Conservation (phyloP, 2,888 invertebrate species). For the Parnassius smintheus region DNA sequence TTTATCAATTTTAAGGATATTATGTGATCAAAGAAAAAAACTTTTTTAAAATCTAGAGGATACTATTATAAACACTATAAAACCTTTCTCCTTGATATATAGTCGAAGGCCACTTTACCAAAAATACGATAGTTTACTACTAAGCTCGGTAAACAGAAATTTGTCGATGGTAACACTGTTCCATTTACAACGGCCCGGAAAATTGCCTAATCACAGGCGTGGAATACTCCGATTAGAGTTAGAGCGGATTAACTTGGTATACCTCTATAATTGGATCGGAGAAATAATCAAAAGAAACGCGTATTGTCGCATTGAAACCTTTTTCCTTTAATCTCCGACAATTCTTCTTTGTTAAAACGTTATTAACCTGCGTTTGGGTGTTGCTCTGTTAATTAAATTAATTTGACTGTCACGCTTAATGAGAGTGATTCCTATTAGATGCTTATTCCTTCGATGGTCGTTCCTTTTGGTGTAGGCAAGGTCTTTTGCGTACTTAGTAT, state of each 20-base stretch:
- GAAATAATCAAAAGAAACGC: conserved; percentile 32
- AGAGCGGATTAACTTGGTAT: conserved; percentile 30
- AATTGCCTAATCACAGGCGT: conserved; percentile 43
- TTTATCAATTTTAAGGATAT: no score
- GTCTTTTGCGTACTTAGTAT: no score
- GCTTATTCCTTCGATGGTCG: no score
- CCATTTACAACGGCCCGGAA: conserved; percentile 30
- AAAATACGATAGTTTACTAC: no score
- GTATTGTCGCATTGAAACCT: conserved; percentile 40
- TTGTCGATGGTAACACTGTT: background rate
- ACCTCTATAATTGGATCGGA: conserved; percentile 38
- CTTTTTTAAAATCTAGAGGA: no score
- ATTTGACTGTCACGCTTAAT: background rate
- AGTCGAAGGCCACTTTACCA: no score
- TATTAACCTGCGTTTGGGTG: conserved; percentile 10
- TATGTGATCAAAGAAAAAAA: no score
- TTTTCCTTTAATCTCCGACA: conserved; percentile 24
- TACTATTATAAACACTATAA: no score
- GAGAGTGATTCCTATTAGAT: background rate
- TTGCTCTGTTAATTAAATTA: conserved; percentile 14
- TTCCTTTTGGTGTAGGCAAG: no score
- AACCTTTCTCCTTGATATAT: no score
- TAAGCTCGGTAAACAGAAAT: no score
- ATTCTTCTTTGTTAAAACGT: conserved; percentile 21
- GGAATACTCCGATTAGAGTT: conserved; percentile 36